Evolutionary conservation across 2,888 invertebrate species (phyloP), one percentile per base, ranked within the genome.

Genomic region (Tridacna crocea): DNA sequence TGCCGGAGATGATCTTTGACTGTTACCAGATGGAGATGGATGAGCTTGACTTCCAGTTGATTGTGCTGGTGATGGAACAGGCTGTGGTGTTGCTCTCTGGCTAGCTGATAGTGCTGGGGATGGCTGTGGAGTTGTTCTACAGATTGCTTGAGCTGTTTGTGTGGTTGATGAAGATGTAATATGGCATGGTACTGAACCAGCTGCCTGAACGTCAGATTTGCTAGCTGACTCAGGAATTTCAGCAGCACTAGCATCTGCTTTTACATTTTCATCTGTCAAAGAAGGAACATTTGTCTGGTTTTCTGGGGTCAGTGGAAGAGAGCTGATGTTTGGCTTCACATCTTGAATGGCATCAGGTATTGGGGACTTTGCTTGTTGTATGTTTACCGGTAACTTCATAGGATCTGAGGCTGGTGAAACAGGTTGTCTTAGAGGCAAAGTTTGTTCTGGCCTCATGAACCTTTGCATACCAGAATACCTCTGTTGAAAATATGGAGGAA

Each of bases 81-180:
- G 77, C 1, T 79, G 76, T 6, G 84, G 84, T n/a, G 84, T 84
- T 10, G 84, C 79, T 75, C 81, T 77, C 70, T 83, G 78, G 51
- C 82, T 82, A 22, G 19, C 70, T 11, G 70, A 70, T 2, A 51
- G 70, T 4, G 48, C 12, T 12, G 70, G 70, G 12, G 70, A 70
- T 12, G 70, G 51, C 22, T 70, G 70, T 13, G 47, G 22, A 13
- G 51, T n/a, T 70, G 24, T 15, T 13, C 24, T 47, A 22, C 48
- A 51, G 48, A 51, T 70, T 19, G 26, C 26, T 70, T 4, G 70
- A 26, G 70, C 24, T 26, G 22, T 22, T 12, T 13, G 51, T 46
- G 22, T n/a, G 2, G 46, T 24, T 12, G 70, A 17, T 15, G 22
- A 13, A 15, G 22, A 47, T 26, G 47, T 24, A 6, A 24, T 48